phyloP scores from a whole-genome alignment of 2,113 vertebrate genomes.

The Microcebus jonahi region DNA sequence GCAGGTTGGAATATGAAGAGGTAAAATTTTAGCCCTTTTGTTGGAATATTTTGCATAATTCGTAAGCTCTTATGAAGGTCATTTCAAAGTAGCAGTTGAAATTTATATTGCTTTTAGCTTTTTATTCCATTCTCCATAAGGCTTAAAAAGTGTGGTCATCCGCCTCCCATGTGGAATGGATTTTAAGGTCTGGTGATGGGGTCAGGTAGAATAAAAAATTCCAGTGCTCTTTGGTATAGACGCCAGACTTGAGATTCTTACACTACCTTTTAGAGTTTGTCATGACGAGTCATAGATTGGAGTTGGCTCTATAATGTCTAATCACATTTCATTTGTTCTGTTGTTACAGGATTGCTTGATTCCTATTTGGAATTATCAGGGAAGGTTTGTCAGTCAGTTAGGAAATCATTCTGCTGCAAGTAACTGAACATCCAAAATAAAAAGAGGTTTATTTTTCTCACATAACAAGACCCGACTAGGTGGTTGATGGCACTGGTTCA shows the following conservation, averaged over 20 bases:
- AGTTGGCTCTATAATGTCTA: background rate
- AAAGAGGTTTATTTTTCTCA: background rate
- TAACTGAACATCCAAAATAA: background rate
- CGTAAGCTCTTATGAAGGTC: background rate
- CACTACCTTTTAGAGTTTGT: background rate
- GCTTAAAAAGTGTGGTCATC: background rate
- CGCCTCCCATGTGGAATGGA: background rate
- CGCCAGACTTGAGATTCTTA: background rate
- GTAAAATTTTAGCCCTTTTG: background rate
- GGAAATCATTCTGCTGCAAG: background rate
- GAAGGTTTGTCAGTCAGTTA: background rate
- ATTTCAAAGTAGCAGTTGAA: background rate
- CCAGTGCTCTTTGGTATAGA: background rate
- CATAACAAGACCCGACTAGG: background rate
- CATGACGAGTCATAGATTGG: background rate
- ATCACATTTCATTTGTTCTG: background rate
- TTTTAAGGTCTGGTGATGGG: background rate
- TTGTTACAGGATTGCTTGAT: background rate
- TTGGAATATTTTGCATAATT: background rate
- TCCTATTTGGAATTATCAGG: background rate
- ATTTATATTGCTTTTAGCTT: slow-evolving; percentile 23
- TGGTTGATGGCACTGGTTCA: background rate
- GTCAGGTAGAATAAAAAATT: background rate
- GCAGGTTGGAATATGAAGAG: background rate
- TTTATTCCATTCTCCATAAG: background rate